Evolutionary conservation across 2,888 invertebrate species (phyloP).

Genomic region (Drosophila fungiperda): DNA sequence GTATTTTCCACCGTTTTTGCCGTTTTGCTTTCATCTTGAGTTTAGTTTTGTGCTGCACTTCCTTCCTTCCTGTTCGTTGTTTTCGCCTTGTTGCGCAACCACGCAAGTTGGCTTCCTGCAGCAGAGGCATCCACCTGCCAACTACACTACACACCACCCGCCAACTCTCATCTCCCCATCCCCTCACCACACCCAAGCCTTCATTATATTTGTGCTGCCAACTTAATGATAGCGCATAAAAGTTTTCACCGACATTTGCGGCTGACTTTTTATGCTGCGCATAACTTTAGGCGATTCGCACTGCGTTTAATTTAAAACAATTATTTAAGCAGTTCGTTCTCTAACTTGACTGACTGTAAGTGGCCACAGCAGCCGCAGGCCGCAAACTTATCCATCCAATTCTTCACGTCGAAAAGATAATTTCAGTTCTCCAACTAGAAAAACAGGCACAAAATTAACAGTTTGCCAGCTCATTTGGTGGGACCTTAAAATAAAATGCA

Average conservation of each 20-base stretch:
- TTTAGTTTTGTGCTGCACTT: conserved; percentile 71
- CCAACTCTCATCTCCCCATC: background rate
- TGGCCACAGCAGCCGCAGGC: conserved; percentile 25
- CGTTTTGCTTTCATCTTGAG: conserved; percentile 75
- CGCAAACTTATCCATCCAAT: conserved; percentile 8
- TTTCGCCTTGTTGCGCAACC: conserved; percentile 51
- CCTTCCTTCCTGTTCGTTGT: conserved; percentile 51
- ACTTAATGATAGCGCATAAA: conserved; percentile 79
- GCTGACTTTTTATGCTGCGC: conserved; percentile 58
- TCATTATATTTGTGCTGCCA: conserved; percentile 70
- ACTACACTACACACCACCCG: background rate
- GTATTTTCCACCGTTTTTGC: conserved; percentile 24
- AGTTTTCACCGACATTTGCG: conserved; percentile 61
- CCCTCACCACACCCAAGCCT: conserved; percentile 7
- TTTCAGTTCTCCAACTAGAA: conserved; percentile 6
- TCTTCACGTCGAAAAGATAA: conserved; percentile 12
- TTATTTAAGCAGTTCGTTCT: conserved; percentile 61
- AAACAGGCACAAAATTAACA: conserved; percentile 31
- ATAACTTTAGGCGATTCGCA: conserved; percentile 72
- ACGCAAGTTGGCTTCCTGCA: conserved; percentile 47
- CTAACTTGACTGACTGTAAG: conserved; percentile 23
- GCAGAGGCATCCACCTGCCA: conserved; percentile 12
- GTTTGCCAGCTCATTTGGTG: conserved; percentile 32
- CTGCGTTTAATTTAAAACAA: conserved; percentile 79
- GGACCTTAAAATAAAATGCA: conserved; percentile 25